Conservation (phyloP, 2,888 invertebrate species). For the Apoderus coryli region DNA sequence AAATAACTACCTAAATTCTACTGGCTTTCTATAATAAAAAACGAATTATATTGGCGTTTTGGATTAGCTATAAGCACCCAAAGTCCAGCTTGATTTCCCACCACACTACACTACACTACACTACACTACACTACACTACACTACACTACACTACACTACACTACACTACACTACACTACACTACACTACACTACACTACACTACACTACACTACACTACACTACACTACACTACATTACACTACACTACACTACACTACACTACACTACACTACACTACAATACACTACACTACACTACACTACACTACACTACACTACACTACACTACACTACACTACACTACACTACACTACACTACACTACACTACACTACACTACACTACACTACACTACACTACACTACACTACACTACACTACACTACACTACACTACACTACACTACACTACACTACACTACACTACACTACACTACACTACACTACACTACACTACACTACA, state of each 20-base stretch:
- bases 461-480: constrained; percentile 6
- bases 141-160: constrained; percentile 6
- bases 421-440: constrained; percentile 6
- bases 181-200: constrained; percentile 5
- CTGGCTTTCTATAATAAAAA: too few species aligned
- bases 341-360: constrained; percentile 6
- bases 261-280: constrained; percentile 6
- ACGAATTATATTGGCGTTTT: too few species aligned
- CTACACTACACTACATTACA: constrained; percentile 5
- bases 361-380: constrained; percentile 6
- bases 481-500: constrained; percentile 6
- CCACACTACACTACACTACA: constrained; percentile 5
- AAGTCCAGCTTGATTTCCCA: too few species aligned
- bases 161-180: constrained; percentile 6
- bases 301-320: constrained; percentile 6
- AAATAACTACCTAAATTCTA: too few species aligned
- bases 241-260: constrained; percentile 6
- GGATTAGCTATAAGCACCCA: too few species aligned
- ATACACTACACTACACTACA: constrained; percentile 5
- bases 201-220: constrained; percentile 6
- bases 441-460: constrained; percentile 6
- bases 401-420: constrained; percentile 6
- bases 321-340: constrained; percentile 5
- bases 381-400: constrained; percentile 6
- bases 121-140: constrained; percentile 6